These are phyloP conservation scores for Dascyllus trimaculatus DNA, from an alignment of 2,113 vertebrate genomes.

Conservation along the genomic window DNA sequence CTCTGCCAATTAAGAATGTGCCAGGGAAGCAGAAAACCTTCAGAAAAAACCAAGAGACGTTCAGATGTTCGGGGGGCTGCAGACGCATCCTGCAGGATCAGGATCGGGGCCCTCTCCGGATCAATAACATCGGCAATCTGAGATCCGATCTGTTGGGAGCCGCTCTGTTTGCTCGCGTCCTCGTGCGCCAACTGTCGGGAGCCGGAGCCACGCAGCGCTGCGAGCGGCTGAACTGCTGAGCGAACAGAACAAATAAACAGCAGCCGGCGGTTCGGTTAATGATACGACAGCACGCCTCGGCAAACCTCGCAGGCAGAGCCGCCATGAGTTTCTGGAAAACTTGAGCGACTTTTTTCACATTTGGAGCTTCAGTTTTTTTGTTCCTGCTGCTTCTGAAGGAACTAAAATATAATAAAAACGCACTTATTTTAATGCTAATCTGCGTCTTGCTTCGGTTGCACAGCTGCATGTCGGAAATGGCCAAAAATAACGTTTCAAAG, in stretches of 20 bases:
- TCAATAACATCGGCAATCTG: not conserved
- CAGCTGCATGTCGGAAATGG: not conserved
- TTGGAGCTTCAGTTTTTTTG: conserved; percentile 12
- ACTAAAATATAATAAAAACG: too few relatives aligned
- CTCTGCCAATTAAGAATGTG: too few relatives aligned
- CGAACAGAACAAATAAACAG: conserved; percentile 46
- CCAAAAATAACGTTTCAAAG: not conserved
- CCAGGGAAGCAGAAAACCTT: too few relatives aligned
- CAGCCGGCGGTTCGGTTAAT: conserved; percentile 24
- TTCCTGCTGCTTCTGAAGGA: not conserved
- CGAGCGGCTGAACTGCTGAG: conserved; percentile 35
- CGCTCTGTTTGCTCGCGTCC: not conserved
- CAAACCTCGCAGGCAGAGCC: not conserved
- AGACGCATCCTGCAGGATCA: not conserved
- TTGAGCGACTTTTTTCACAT: not conserved
- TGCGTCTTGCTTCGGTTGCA: conserved; percentile 1
- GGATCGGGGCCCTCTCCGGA: not conserved
- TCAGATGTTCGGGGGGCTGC: not conserved
- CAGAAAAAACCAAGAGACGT: not conserved
- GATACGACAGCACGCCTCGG: conserved; percentile 26
- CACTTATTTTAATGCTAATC: not conserved
- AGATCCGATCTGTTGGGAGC: not conserved
- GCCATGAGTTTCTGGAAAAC: not conserved
- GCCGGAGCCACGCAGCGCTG: not conserved
- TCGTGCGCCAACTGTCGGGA: not conserved